Evolutionary conservation across 2,113 vertebrate species (phyloP).

Genomic region (Clupea harengus): DNA sequence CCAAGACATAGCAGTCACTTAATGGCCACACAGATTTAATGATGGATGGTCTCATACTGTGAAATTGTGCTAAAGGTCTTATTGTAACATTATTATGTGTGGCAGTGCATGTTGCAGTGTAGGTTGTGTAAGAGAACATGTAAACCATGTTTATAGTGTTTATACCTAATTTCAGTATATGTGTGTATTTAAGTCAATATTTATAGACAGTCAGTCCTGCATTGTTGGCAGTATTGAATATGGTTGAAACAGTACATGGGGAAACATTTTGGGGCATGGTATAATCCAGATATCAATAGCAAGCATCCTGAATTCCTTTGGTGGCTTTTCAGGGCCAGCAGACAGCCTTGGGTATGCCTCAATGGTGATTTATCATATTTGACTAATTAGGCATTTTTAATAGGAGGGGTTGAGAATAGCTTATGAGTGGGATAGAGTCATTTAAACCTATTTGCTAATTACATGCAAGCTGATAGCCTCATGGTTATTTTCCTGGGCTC

Average conservation of each 20-base stretch:
- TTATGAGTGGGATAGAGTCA: neutral
- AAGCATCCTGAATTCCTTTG: conserved; percentile 17
- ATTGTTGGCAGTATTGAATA: neutral
- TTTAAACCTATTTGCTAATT: conserved; percentile 11
- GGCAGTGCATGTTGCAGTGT: neutral
- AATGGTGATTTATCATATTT: conserved; percentile 39
- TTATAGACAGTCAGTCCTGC: neutral
- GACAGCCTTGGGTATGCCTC: conserved; percentile 44
- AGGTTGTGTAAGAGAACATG: neutral
- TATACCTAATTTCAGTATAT: neutral
- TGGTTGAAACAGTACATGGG: neutral
- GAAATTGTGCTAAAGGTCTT: neutral
- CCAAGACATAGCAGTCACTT: neutral
- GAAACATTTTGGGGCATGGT: neutral
- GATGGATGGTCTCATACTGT: neutral
- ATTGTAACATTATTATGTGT: neutral
- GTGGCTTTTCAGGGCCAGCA: conserved; percentile 37
- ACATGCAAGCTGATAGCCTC: neutral
- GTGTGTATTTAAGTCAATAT: neutral
- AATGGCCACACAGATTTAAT: neutral
- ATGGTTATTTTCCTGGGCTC: neutral
- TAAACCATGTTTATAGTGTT: neutral
- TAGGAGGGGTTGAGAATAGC: neutral
- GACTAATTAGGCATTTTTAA: conserved; percentile 36
- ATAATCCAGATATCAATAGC: neutral